phyloP scores from a whole-genome alignment of 64 coral and sea anemone genomes.

The Montipora cactus region DNA sequence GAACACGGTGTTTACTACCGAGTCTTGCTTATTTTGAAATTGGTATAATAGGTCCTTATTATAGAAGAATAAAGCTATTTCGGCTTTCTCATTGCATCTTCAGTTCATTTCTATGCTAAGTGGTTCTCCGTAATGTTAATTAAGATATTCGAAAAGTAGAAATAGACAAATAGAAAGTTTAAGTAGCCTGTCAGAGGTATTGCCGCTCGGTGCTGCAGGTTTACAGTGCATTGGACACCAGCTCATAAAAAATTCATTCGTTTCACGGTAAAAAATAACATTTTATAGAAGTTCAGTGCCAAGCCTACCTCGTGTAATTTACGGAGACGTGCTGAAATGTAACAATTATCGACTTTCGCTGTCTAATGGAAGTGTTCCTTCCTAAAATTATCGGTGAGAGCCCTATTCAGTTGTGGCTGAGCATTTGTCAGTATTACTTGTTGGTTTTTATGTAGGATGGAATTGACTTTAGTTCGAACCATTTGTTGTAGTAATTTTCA shows the following conservation, averaged over 20 bases:
- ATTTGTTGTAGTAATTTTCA: background rate
- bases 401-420: background rate
- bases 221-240: background rate
- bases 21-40: too few species aligned
- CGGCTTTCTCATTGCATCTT: background rate
- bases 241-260: slow-evolving; percentile 31
- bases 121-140: background rate
- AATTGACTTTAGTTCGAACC: background rate
- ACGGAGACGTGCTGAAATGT: slow-evolving; percentile 30
- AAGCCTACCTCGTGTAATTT: background rate
- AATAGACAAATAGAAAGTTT: too few species aligned
- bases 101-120: background rate
- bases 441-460: background rate
- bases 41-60: too few species aligned
- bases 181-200: too few species aligned
- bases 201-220: background rate
- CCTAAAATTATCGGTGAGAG: background rate
- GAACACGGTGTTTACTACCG: too few species aligned
- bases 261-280: slow-evolving; percentile 25
- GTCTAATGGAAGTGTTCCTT: slow-evolving; percentile 2
- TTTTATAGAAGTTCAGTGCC: background rate
- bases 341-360: background rate
- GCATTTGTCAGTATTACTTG: background rate
- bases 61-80: too few species aligned
- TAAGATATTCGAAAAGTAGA: background rate